Evolutionary conservation across 2,797 vertebrate species (phyloP), one percentile per base, ranked within the genome.

Genomic region (Lycodopsis pacificus): DNA sequence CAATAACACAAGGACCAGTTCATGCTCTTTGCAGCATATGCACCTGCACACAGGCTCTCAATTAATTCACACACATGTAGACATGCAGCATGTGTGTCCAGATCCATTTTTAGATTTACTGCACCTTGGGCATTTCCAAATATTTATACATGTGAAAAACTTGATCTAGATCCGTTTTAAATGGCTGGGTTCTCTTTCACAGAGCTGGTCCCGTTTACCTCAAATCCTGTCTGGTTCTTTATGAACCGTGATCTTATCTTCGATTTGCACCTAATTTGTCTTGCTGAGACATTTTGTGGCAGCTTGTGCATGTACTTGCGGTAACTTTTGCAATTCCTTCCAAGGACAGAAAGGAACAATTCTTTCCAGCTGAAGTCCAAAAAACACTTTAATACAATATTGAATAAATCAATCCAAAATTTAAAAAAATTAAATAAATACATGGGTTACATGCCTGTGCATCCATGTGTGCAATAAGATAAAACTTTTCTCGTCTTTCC

Each of bases 1-100:
- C 20, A 76, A 70, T 44, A 84, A 82, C 51, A 81, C 70, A 88
- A 85, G 42, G 71, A 49, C 44, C 64, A 76, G 57, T 71, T 84
- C 51, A 72, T 73, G 32, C 64, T 61, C 67, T 71, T 7, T 12
- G 27, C 44, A 56, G 38, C 56, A 75, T 73, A 27, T 75, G 38
- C 53, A 74, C 58, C 64, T 79, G 56, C 27, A 76, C 75, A 67
- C 51, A 70, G 14, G 40, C 25, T 25, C 70, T 53, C 38, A 51
- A 61, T 22, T 10, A 73, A 67, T 17, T 12, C 61, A 51, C 48
- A 56, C 64, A 59, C 27, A 53, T 4, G 30, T 6, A 48, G 4
- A 64, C 36, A 70, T n/a, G 48, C 19, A 38, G 22, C 56, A 19
- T 8, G 2, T 54, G 20, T 48, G n/a, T 38, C 14, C 7, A 46